Evolutionary conservation across 2,888 invertebrate genomes (phyloP), one percentile per base, ranked within the genome.

Genomic region (Lycophotia porphyrea): DNA sequence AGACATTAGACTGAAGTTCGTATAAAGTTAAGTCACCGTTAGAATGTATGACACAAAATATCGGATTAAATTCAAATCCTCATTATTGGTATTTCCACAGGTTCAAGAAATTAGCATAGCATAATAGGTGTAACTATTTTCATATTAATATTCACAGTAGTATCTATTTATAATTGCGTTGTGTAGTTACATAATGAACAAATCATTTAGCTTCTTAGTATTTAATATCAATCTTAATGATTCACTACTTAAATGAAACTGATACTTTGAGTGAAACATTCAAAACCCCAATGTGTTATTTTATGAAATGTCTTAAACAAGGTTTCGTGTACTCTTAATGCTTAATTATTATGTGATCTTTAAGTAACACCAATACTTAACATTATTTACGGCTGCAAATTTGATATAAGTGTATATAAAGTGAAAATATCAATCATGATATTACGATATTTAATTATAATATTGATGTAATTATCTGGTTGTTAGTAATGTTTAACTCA

Each of bases 101-200:
- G 36, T 67, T 67, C 47, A 71, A 44, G 74, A 24, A 69, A 58
- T 73, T 80, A 66, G 44, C 49, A 58, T 74, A 76, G 66, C 44
- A 58, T 47, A 49, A 75, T 74, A 68, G 63, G 67, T 42, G 36
- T 63, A 70, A 76, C 42, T 84, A 81, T 78, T 81, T 78, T 85
- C 77, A 52, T 76, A 74, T 69, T 78, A 63, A 83, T 80, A 42
- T 83, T 86, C 76, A 61, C 52, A 66, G 68, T 86, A 71, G 49
- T 60, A 74, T 81, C 34, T 74, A 67, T 71, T 58, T 70, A 52
- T 60, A 65, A 15, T 80, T 64, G n/a, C 27, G 63, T 68, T 72
- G 52, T 61, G 61, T 74, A 70, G 76, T 74, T 60, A 79, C 27
- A 71, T 65, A 69, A 36, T 79, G 80, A 84, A 78, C 71, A 87